Base-by-base conservation (phyloP, 2,888 invertebrate species). In the Sesia apiformis region DNA sequence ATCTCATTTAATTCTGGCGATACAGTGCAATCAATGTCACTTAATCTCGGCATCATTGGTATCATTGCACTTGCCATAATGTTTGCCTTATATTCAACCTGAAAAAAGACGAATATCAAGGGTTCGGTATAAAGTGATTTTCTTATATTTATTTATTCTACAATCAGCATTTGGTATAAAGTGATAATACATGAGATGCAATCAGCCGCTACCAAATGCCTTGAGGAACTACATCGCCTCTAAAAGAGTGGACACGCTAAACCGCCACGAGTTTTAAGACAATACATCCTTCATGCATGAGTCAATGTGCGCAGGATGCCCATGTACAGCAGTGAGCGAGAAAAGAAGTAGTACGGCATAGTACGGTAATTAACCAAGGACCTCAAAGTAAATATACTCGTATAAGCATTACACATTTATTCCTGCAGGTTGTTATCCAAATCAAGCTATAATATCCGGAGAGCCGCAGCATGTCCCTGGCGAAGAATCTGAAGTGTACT, bases 401-500 rank as follows among this genome's bases (percentile, higher is more conserved):
- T n/a, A 23, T 23, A 23, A 23, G 23, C 23, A 23, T 63, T 59
- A 87, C 88, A 83, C 77, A 78, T 78, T 86, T 87, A 64, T 80
- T 84, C 38, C 84, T 77, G 57, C 86, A 85, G 4, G 76, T 77
- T 0, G 85, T 83, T 55, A 86, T 60, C 84, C 87, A 88, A 57
- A 86, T 54, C 23, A 88, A 54, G 4, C 76, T 62, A n/a, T 59
- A 67, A 56, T 81, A 81, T 0, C 88, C 89, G 42, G 89, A 88
- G 0, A 92, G 66, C 4, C 93, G 78, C 85, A 93, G 90, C 56
- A 94, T 74, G 64, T 95, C 95, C 57, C 91, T 80, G 8, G 91
- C 72, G 58, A 94, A 92, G 67, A 86, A 92, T 50, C 86, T 78
- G 43, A 83, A 84, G 63, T 92, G 90, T 3, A 71, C 76, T 60